These are phyloP conservation scores for Triops cancriformis DNA, from an alignment of 1,140 invertebrate genomes.

Conservation along the genomic window DNA sequence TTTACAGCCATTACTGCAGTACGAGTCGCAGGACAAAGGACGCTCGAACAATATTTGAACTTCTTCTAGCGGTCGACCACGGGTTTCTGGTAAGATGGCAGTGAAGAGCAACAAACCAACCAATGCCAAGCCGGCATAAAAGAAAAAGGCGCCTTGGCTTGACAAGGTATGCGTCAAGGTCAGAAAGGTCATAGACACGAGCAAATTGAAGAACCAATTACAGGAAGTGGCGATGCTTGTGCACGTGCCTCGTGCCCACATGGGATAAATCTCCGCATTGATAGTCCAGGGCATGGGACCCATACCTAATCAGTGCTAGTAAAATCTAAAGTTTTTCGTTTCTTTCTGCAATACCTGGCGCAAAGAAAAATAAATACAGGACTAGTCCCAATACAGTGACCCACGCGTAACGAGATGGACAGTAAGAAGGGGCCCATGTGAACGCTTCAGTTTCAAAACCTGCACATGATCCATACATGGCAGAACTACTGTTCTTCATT, in stretches of 20 bases:
- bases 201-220: conserved; percentile 53
- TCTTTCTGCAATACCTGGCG: conserved; percentile 40
- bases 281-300: conserved; percentile 59
- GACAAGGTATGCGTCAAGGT: conserved; percentile 35
- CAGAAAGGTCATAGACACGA: conserved; percentile 53
- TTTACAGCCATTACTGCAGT: conserved; percentile 3
- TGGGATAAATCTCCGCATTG: conserved; percentile 55
- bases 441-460: conserved; percentile 15
- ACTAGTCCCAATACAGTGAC: conserved; percentile 46
- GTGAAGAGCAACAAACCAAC: conserved; percentile 45
- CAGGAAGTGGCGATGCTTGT: conserved; percentile 49
- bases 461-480: background rate
- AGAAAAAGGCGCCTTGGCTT: conserved; percentile 45
- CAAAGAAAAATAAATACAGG: conserved; percentile 47
- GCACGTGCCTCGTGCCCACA: conserved; percentile 51
- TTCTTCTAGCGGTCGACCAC: conserved; percentile 47
- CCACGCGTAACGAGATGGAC: conserved; percentile 46
- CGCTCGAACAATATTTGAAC: conserved; percentile 43
- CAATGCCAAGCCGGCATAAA: conserved; percentile 45
- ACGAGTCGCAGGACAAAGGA: conserved; percentile 32
- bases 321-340: background rate
- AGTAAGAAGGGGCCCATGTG: conserved; percentile 44
- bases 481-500: background rate
- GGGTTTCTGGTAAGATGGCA: conserved; percentile 49
- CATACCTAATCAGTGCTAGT: conserved; percentile 38